Evolutionary conservation across 2,113 vertebrate genomes (phyloP).

Genomic region (Castor canadensis): DNA sequence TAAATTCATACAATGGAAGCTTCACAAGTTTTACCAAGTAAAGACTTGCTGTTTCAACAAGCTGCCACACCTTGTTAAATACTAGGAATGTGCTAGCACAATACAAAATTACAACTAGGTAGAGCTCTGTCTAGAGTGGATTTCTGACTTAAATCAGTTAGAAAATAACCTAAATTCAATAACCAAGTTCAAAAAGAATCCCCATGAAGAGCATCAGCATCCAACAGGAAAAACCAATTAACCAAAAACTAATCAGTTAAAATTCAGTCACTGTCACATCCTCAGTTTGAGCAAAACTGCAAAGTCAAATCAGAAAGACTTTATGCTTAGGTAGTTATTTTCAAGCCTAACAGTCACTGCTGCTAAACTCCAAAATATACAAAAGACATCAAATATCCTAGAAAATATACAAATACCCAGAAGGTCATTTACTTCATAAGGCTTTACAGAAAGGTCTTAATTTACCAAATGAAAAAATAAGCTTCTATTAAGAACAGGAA

Average conservation of each 20-base stretch:
- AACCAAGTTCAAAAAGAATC: conserved; percentile 1
- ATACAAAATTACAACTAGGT: neutral
- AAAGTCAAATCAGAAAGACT: neutral
- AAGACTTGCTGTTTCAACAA: conserved; percentile 47
- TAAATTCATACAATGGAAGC: neutral
- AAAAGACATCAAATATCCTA: neutral
- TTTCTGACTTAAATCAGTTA: neutral
- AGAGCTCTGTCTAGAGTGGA: neutral
- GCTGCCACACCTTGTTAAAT: conserved; percentile 69
- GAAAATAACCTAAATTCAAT: neutral
- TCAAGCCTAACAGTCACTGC: neutral
- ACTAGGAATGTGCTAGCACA: conserved; percentile 62
- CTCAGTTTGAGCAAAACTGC: neutral
- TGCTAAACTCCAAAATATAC: neutral
- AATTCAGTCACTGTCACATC: neutral
- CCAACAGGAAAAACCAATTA: neutral
- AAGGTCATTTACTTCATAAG: neutral
- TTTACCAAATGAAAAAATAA: neutral
- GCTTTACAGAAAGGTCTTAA: neutral
- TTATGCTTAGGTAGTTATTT: neutral
- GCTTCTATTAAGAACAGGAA: neutral
- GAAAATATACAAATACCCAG: neutral
- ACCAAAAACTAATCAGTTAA: neutral
- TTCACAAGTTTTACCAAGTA: conserved; percentile 61
- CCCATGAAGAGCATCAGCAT: neutral